These are phyloP conservation scores for Micrasema minimum DNA, from an alignment of 1,140 invertebrate genomes.

Conservation along the genomic window DNA sequence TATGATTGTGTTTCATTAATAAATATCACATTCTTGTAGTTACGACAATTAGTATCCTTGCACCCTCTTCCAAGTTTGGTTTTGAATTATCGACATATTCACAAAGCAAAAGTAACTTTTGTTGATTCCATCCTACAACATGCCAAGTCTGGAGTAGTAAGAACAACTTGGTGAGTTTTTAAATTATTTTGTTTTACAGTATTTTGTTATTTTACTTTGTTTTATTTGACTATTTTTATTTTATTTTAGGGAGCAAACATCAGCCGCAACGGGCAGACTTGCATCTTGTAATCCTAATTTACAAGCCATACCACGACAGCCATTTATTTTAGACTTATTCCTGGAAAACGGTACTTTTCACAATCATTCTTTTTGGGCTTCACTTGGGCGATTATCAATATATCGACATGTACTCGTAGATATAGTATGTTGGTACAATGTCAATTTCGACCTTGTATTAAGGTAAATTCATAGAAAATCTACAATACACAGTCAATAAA, in stretches of 20 bases:
- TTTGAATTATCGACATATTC: slow-evolving; percentile 66
- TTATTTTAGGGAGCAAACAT: slow-evolving; percentile 66
- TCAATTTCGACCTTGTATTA: too few relatives aligned
- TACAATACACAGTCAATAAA: too few relatives aligned
- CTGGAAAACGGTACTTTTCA: too few relatives aligned
- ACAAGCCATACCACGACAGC: slow-evolving; percentile 69
- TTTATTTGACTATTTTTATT: neutral
- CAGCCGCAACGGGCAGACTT: slow-evolving; percentile 70
- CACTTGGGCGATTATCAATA: too few relatives aligned
- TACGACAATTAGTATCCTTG: slow-evolving; percentile 60
- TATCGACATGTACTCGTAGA: too few relatives aligned
- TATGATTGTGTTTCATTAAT: too few relatives aligned
- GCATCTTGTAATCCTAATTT: slow-evolving; percentile 70
- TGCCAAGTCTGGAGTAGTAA: slow-evolving; percentile 60
- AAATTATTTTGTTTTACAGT: too few relatives aligned
- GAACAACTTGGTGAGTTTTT: slow-evolving; percentile 64
- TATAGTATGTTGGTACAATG: too few relatives aligned
- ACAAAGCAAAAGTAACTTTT: slow-evolving; percentile 71
- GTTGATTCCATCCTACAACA: slow-evolving; percentile 67
- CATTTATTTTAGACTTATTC: slow-evolving; percentile 59
- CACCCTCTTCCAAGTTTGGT: slow-evolving; percentile 69
- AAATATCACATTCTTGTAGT: slow-evolving; percentile 56
- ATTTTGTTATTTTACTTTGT: neutral
- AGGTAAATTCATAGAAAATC: too few relatives aligned
- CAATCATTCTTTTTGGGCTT: too few relatives aligned